A percentile compares a stretch with the other conserved stretches of the same genome.
Conservation (phyloP, 1,140 invertebrate genomes). For the Drosophila albomicans region DNA sequence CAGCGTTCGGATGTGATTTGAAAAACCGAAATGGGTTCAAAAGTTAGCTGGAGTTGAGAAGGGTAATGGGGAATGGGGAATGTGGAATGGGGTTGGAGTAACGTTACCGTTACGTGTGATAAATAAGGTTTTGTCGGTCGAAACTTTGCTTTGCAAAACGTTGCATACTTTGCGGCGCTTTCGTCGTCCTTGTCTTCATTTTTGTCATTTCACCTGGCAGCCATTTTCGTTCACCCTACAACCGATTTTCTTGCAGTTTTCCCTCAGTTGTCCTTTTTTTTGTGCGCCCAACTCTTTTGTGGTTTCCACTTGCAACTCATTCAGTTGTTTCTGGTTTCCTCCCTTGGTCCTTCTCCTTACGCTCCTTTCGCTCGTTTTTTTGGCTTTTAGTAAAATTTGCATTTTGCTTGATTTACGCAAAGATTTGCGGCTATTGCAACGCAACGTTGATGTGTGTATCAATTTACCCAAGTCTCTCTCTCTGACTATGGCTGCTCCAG, state of each 20-base stretch:
- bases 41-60: conserved; percentile 4
- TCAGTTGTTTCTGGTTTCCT: not conserved
- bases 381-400: conserved; percentile 74
- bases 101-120: conserved; percentile 59
- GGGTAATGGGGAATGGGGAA: not conserved
- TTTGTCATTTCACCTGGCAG: conserved; percentile 57
- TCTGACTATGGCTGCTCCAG: not conserved
- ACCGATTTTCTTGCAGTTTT: conserved; percentile 58
- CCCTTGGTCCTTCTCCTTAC: not conserved
- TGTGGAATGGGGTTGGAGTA: not conserved
- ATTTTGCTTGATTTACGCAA: conserved; percentile 81
- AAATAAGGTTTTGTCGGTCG: conserved; percentile 70
- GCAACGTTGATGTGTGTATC: conserved; percentile 77
- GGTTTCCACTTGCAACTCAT: conserved; percentile 55
- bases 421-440: conserved; percentile 82
- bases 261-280: conserved; percentile 19
- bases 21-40: conserved; percentile 68
- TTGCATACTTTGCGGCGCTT: conserved; percentile 51
- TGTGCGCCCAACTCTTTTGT: conserved; percentile 41
- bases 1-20: conserved; percentile 74
- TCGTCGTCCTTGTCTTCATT: conserved; percentile 9
- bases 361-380: not conserved
- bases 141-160: conserved; percentile 42
- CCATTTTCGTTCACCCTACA: conserved; percentile 33
- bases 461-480: conserved; percentile 63